Base-by-base conservation (phyloP, 2,113 vertebrate genomes). In the Tapirus terrestris region DNA sequence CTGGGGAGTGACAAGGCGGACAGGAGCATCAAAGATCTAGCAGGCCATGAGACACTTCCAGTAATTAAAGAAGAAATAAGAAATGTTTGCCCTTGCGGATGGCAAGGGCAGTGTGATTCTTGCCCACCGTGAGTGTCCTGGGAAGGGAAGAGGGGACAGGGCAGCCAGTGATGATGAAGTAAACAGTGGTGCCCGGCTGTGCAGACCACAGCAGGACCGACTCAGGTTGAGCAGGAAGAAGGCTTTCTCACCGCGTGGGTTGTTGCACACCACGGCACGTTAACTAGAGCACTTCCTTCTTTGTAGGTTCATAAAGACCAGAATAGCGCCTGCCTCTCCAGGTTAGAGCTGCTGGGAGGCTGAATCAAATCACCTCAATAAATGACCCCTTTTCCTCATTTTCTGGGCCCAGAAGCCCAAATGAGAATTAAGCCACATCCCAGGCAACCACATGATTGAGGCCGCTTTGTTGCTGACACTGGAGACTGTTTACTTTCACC, bases 401-500 rank as follows among this genome's bases (percentile, higher is more conserved):
- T 96, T 60, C 68, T 39, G 63, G 53, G 88, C 33, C 83, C 83
- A 9, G 94, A 87, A 85, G 94, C n/a, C 53, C 67, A 91, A 36
- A 63, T n/a, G 83, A 96, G 80, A 90, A 94, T 48, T 51, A 92
- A 80, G 51, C 53, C 83, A 79, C 21, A 75, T 68, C 43, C 56
- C 82, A 87, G 58, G 79, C 86, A 83, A 73, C 51, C 11, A 8
- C 45, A 45, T 0, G 20, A 91, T 2, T 11, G 63, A 93, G 84
- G 29, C 36, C 39, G 60, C 76, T 84, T 39, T 56, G 67, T 33
- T 82, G 81, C 53, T 63, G 94, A 84, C 83, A 53, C 5, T 43
- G 89, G 75, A 58, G 56, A 56, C n/a, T 43, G 23, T 73, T 98
- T 94, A 92, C 72, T 89, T 96, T 92, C 97, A 95, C 36, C 67